A percentile compares a stretch with the other conserved stretches of the same genome.
Evolutionary conservation across 2,888 invertebrate genomes (phyloP).

Genomic region (Mythimna lalbum): DNA sequence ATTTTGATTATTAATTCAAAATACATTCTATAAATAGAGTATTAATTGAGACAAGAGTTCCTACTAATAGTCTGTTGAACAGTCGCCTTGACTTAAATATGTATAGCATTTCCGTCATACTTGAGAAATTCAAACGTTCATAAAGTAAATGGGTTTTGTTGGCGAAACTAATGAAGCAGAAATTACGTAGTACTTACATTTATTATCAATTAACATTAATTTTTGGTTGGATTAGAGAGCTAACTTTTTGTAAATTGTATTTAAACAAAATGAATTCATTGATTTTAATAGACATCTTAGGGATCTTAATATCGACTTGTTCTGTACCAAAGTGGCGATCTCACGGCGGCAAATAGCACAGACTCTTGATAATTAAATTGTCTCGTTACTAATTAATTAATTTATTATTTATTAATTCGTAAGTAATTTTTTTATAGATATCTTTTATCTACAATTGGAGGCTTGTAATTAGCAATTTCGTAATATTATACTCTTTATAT

Average conservation of each 20-base stretch:
- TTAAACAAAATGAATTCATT: not conserved
- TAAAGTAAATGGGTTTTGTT: slow-evolving; percentile 46
- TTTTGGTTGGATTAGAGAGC: not conserved
- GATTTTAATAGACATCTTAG: too few species aligned
- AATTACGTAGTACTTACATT: slow-evolving; percentile 30
- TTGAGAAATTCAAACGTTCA: slow-evolving; percentile 27
- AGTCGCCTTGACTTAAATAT: slow-evolving; percentile 32
- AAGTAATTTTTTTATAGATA: too few species aligned
- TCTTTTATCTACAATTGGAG: too few species aligned
- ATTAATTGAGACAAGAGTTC: slow-evolving; percentile 14
- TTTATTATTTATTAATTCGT: too few species aligned
- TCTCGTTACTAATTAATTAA: too few species aligned
- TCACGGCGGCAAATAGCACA: too few species aligned
- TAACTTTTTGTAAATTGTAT: slow-evolving; percentile 5
- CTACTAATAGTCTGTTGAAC: slow-evolving; percentile 28
- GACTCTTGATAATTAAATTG: too few species aligned
- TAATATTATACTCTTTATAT: too few species aligned
- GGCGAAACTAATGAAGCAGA: slow-evolving; percentile 41
- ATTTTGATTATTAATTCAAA: not conserved
- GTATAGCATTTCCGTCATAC: slow-evolving; percentile 32
- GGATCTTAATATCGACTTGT: too few species aligned
- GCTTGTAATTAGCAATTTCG: too few species aligned
- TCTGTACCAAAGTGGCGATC: too few species aligned
- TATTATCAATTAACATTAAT: slow-evolving; percentile 35
- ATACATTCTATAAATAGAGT: not conserved